Base-by-base conservation (phyloP, 2,888 invertebrate genomes). In the Hololepta plana region DNA sequence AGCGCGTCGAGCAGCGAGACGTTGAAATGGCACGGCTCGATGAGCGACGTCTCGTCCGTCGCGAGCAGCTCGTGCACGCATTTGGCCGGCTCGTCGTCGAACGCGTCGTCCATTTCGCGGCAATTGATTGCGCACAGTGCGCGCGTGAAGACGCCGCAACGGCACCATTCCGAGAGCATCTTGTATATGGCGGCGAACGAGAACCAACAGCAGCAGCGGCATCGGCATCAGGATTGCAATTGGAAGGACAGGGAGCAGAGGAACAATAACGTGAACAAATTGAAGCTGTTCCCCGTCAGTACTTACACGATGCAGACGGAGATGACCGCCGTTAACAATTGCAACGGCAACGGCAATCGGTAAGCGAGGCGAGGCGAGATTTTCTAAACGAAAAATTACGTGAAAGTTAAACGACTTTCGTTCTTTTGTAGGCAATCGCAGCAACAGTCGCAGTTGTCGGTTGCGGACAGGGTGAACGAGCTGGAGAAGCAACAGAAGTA, bases 91-190 rank as follows among this genome's bases (percentile, higher is more conserved):
- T 53, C 55, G 10, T 45, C 47, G 29, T 53, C 60, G 3, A 46
- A 40, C 19, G 34, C 40, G 5, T 39, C 43, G 6, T 35, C 35
- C 22, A 44, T 47, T 28, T 54, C 60, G 35, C 73, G 73, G 36
- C 74, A 73, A 43, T 56, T 72, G 33, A 76, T 80, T 35, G 79
- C 69, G 21, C 80, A 79, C 43, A 79, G 79, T 42, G 72, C 79
- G 15, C 59, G 74, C 31, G 79, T 81, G 12, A 68, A 72, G 43
- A 72, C 75, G 23, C 79, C 79, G 7, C 76, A 80, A 50, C 61
- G 76, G 29, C 77, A 77, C 49, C 70, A 75, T 43, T 76, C 76
- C 24, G 79, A 79, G 51, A 75, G 74, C 43, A 73, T 79, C 12
- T 53, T 75, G 21, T 75, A 74, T 43, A 64, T 75, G 44, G 66